phyloP scores from a whole-genome alignment of 2,113 vertebrate genomes.

The Pyrgilauda ruficollis region DNA sequence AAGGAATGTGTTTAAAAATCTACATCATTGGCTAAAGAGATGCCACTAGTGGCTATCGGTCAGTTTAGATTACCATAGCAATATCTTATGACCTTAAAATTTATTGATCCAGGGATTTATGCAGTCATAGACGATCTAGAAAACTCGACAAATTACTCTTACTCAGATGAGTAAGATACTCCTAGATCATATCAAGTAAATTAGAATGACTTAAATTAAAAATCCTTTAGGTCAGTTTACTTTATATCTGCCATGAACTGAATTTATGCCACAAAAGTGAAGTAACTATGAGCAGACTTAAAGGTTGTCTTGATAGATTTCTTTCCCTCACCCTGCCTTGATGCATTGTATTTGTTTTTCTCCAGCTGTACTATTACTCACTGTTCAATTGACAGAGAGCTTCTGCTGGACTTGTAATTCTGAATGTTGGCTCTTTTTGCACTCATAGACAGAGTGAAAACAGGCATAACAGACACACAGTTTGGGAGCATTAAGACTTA shows the following conservation, averaged over 20 bases:
- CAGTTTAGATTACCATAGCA: background rate
- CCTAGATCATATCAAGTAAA: background rate
- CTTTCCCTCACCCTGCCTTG: background rate
- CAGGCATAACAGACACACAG: background rate
- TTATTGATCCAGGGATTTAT: background rate
- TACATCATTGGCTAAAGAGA: background rate
- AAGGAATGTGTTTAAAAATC: background rate
- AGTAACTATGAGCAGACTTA: background rate
- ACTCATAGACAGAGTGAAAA: background rate
- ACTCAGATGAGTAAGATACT: background rate
- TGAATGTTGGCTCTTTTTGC: background rate
- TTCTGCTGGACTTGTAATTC: background rate
- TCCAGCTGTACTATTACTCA: background rate
- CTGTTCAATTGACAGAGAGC: background rate
- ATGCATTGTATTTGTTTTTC: background rate
- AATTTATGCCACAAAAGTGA: background rate
- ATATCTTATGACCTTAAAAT: background rate
- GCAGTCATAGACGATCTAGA: background rate
- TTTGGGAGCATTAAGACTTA: background rate
- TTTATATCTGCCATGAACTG: background rate
- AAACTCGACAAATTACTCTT: background rate
- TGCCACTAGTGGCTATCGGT: background rate
- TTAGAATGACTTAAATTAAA: background rate
- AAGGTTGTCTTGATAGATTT: background rate
- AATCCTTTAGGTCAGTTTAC: background rate